These are phyloP conservation scores for Euleptes europaea DNA, from an alignment of 2,113 vertebrate genomes.

Conservation along the genomic window DNA sequence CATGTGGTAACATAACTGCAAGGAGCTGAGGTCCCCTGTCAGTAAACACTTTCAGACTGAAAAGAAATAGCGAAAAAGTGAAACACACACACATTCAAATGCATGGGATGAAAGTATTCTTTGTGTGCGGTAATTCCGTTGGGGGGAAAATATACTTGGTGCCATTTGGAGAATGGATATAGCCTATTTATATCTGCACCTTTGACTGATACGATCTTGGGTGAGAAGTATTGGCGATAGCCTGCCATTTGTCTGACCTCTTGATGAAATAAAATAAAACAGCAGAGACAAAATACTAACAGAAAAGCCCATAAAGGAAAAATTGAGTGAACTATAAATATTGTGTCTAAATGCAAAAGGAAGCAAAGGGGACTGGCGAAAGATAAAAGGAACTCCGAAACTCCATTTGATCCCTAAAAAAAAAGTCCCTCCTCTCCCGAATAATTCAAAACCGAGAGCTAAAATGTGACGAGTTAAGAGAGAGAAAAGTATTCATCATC, in stretches of 20 bases:
- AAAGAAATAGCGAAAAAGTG: neutral
- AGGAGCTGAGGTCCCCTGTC: neutral
- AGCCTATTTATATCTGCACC: conserved; percentile 26
- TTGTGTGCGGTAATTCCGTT: neutral
- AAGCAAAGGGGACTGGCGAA: conserved; percentile 25
- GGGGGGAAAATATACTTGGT: neutral
- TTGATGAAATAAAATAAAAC: conserved; percentile 21
- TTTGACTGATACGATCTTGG: neutral
- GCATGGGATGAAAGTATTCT: neutral
- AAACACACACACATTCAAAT: neutral
- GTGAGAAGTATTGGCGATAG: neutral
- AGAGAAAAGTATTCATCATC: conserved; percentile 30
- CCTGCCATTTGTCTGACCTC: conserved; percentile 13
- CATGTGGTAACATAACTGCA: neutral
- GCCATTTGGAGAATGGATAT: neutral
- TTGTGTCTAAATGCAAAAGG: neutral
- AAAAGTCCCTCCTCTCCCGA: neutral
- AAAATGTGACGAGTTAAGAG: conserved; percentile 22
- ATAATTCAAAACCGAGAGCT: conserved; percentile 17
- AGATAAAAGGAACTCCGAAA: conserved; percentile 51
- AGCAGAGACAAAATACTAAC: neutral
- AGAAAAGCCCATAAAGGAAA: conserved; percentile 22
- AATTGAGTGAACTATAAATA: neutral
- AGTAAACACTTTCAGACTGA: conserved; percentile 40
- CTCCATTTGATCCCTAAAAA: conserved; percentile 31